These are phyloP conservation scores for Hydra vulgaris DNA, from an alignment of 30 jellyfish, hydroid and myxozoan genomes.

Conservation along the genomic window DNA sequence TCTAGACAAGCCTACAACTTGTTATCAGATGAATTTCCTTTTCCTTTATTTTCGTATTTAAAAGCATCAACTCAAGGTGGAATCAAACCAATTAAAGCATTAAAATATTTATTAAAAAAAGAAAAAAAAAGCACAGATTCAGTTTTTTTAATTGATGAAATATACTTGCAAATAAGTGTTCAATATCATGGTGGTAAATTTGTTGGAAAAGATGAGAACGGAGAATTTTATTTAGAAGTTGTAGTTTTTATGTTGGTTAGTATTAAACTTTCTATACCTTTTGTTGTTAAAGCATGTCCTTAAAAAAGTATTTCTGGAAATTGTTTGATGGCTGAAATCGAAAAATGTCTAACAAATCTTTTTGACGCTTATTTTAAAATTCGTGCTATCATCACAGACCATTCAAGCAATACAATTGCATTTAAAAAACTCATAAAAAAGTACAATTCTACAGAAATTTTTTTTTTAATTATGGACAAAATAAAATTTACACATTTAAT, in stretches of 20 bases:
- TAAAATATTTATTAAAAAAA: no score
- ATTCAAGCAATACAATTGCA: no score
- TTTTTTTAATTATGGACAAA: no score
- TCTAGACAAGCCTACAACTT: not conserved
- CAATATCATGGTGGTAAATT: not conserved
- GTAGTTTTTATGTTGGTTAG: not conserved
- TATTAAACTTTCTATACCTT: not conserved
- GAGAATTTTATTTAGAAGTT: not conserved
- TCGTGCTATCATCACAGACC: no score
- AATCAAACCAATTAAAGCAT: not conserved
- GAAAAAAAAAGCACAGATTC: not conserved
- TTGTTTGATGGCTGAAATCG: no score
- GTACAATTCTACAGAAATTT: no score
- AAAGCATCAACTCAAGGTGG: not conserved
- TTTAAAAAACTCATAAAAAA: no score
- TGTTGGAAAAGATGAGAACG: not conserved
- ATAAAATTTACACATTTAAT: no score
- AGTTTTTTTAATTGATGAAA: not conserved
- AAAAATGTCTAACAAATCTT: no score
- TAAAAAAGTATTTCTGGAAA: not conserved
- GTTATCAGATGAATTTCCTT: not conserved
- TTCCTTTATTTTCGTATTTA: not conserved
- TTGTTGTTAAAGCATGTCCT: not conserved
- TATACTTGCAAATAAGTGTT: not conserved
- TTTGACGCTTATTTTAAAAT: no score